phyloP scores from a whole-genome alignment of 2,797 vertebrate genomes.

The Phyllotis vaccarum region DNA sequence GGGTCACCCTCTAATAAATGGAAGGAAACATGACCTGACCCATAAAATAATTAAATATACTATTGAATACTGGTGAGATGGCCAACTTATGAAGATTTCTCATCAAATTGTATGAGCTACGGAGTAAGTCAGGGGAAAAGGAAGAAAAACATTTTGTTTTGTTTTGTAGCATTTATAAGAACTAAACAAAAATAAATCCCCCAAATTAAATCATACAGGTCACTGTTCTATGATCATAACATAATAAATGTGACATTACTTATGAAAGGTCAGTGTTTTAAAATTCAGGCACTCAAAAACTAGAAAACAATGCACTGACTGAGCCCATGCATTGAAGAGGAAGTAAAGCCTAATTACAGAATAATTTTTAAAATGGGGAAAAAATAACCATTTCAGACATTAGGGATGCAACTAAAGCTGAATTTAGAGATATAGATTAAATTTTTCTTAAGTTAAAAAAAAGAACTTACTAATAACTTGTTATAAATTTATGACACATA shows the following conservation, averaged over 20 bases:
- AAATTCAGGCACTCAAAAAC: constrained; percentile 32
- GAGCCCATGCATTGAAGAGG: neutral
- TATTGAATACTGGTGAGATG: neutral
- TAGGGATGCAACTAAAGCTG: constrained; percentile 16
- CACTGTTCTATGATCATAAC: constrained; percentile 19
- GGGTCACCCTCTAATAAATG: neutral
- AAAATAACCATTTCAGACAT: constrained; percentile 37
- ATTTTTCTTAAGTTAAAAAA: constrained; percentile 55
- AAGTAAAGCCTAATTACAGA: constrained; percentile 61
- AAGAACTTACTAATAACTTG: constrained; percentile 19
- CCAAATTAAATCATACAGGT: constrained; percentile 40
- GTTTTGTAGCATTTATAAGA: constrained; percentile 30
- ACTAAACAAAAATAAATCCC: constrained; percentile 31
- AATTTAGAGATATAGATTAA: constrained; percentile 34
- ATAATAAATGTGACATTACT: constrained; percentile 43
- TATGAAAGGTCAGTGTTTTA: constrained; percentile 28
- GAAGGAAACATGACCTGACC: neutral
- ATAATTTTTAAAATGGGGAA: neutral
- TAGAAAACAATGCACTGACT: constrained; percentile 17
- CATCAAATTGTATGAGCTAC: neutral
- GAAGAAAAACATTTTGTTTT: neutral
- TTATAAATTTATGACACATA: neutral
- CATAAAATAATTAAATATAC: neutral
- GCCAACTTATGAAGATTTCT: constrained; percentile 8
- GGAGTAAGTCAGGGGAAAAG: neutral